phyloP scores from a whole-genome alignment of 2,113 vertebrate species.

The Malurus alboscapulatus region DNA sequence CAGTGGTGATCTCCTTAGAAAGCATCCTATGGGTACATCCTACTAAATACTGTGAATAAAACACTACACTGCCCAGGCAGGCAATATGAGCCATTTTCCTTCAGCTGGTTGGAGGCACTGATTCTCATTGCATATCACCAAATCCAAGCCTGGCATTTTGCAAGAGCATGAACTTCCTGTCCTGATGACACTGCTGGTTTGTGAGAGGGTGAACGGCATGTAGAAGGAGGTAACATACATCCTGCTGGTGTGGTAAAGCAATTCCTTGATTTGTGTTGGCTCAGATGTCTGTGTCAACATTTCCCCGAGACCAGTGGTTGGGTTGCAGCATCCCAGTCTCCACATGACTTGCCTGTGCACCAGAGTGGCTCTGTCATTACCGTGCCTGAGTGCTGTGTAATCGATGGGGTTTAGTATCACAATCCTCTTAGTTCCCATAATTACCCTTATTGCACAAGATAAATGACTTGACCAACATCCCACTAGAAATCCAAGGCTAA shows the following conservation, averaged over 20 bases:
- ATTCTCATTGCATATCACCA: not conserved
- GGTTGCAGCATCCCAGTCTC: not conserved
- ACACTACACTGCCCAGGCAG: not conserved
- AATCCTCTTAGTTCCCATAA: not conserved
- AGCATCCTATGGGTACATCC: not conserved
- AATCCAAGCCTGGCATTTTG: not conserved
- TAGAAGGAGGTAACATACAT: not conserved
- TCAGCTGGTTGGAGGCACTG: not conserved
- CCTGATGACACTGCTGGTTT: not conserved
- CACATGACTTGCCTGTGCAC: not conserved
- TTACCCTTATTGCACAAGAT: not conserved
- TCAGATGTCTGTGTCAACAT: not conserved
- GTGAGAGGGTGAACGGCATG: not conserved
- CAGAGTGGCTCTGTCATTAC: not conserved
- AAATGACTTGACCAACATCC: not conserved
- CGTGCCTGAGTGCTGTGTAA: not conserved
- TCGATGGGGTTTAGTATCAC: not conserved
- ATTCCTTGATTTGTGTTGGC: not conserved
- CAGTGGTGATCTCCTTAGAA: not conserved
- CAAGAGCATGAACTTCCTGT: not conserved
- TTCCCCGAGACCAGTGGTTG: not conserved
- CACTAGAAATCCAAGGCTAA: not conserved
- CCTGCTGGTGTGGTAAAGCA: not conserved
- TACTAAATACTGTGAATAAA: not conserved
- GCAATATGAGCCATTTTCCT: not conserved